Conservation (phyloP, 2,888 invertebrate genomes). For the Chrysomela aeneicollis region DNA sequence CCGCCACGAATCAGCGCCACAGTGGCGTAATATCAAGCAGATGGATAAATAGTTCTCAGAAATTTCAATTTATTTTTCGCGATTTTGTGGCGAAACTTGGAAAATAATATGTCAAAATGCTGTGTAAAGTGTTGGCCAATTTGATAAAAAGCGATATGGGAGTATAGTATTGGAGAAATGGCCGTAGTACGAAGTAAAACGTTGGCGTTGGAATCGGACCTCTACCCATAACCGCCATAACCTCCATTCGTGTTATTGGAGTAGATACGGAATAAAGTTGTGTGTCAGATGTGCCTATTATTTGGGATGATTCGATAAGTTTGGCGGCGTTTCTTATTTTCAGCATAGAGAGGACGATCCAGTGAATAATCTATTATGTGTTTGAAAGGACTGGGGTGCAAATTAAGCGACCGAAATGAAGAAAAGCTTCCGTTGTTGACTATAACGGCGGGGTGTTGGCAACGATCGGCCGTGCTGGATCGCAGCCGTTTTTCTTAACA, state of each 20-base stretch:
- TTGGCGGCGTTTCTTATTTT: constrained; percentile 60
- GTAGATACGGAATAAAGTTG: constrained; percentile 79
- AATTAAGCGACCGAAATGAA: constrained; percentile 59
- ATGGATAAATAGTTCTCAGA: constrained; percentile 57
- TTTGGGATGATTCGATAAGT: constrained; percentile 61
- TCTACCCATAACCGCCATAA: constrained; percentile 81
- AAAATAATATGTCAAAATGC: constrained; percentile 23
- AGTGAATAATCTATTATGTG: constrained; percentile 62
- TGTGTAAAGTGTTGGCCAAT: constrained; percentile 29
- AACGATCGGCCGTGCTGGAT: constrained; percentile 63
- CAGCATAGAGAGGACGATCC: constrained; percentile 55
- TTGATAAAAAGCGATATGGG: constrained; percentile 29
- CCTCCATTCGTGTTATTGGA: constrained; percentile 79
- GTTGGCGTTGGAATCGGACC: constrained; percentile 73
- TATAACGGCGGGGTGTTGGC: constrained; percentile 70
- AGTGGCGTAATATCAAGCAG: constrained; percentile 54
- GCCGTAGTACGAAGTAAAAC: constrained; percentile 52
- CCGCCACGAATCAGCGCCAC: constrained; percentile 55
- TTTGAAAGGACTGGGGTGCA: constrained; percentile 60
- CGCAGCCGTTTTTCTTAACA: constrained; percentile 68
- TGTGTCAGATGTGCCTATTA: constrained; percentile 73
- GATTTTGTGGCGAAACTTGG: constrained; percentile 25
- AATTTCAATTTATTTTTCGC: constrained; percentile 25
- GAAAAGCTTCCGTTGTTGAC: constrained; percentile 60
- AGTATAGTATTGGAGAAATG: constrained; percentile 33